phyloP scores from a whole-genome alignment of 2,888 invertebrate species.

The Hanleya hanleyi region DNA sequence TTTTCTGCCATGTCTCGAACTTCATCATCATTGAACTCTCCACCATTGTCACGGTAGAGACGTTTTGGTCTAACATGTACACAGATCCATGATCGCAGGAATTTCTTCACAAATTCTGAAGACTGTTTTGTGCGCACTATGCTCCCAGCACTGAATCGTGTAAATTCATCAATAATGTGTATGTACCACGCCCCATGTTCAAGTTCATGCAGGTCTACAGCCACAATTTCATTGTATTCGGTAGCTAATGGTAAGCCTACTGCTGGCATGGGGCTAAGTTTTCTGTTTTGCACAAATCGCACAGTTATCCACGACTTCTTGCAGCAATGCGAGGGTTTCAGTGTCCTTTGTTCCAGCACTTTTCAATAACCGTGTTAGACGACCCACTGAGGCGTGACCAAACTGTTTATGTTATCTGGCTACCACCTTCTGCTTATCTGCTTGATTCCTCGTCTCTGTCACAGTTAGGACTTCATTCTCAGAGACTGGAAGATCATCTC shows the following conservation, averaged over 20 bases:
- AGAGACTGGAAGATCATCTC: no score
- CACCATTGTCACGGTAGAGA: background rate
- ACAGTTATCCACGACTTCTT: background rate
- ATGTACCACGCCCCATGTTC: background rate
- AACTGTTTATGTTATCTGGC: background rate
- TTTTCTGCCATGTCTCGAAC: slow-evolving; percentile 10
- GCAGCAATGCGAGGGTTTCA: background rate
- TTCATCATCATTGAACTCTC: background rate
- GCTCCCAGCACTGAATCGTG: slow-evolving; percentile 1
- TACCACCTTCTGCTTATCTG: background rate
- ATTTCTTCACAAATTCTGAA: background rate
- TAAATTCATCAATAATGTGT: slow-evolving; percentile 6
- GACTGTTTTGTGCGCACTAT: background rate
- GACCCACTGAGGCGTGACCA: background rate
- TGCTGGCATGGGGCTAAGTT: background rate
- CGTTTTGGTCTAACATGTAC: background rate
- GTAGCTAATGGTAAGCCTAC: background rate
- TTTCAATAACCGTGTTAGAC: background rate
- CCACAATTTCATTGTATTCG: slow-evolving; percentile 3
- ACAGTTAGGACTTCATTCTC: no score
- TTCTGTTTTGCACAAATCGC: background rate
- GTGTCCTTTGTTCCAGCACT: background rate
- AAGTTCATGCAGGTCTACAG: slow-evolving; percentile 4
- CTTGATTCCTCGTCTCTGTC: background rate
- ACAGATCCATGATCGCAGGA: background rate